Conservation (phyloP, 2,113 vertebrate species). For the Psittacula cyanocephala region DNA sequence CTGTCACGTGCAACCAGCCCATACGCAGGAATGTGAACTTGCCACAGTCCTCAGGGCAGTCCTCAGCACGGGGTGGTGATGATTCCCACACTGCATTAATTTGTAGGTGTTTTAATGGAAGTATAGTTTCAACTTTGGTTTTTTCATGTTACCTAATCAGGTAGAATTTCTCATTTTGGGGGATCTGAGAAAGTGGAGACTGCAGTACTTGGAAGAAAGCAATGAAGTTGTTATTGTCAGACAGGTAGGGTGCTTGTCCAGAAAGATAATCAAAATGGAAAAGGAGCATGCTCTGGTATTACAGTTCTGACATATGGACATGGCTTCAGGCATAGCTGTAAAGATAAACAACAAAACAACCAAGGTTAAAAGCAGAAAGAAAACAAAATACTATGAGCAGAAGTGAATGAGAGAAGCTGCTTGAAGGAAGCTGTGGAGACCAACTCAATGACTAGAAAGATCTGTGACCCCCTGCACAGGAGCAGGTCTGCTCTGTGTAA, state of each 20-base stretch:
- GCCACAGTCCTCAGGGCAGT: background rate
- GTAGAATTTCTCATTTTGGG: background rate
- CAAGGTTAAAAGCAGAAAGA: background rate
- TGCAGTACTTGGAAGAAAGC: background rate
- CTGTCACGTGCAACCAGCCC: fast-evolving
- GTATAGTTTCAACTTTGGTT: background rate
- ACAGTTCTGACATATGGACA: background rate
- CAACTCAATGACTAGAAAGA: background rate
- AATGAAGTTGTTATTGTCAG: background rate
- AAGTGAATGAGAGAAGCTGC: background rate
- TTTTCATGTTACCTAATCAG: background rate
- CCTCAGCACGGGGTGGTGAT: background rate
- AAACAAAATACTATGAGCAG: background rate
- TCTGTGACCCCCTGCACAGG: background rate
- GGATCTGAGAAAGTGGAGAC: background rate
- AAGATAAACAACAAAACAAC: background rate
- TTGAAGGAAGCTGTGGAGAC: background rate
- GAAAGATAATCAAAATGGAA: background rate
- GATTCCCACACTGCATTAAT: background rate
- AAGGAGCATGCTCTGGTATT: background rate
- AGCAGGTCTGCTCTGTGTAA: background rate
- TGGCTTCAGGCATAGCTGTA: background rate
- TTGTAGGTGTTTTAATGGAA: background rate
- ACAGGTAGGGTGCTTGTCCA: background rate
- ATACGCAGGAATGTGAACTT: background rate